Evolutionary conservation across 2,888 invertebrate genomes (phyloP).

Genomic region (Drosophila melanosoma): DNA sequence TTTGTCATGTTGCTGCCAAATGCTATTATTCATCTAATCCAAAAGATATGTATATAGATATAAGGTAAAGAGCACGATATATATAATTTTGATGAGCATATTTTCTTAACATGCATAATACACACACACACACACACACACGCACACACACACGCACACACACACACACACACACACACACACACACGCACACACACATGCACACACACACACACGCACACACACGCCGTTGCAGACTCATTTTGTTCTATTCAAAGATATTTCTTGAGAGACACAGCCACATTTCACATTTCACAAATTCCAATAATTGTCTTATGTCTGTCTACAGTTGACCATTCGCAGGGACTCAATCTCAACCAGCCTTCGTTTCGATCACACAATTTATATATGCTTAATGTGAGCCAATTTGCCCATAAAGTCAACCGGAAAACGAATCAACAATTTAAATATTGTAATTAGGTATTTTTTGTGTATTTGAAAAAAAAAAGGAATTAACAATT

Average conservation of each 20-base stretch:
- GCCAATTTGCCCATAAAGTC: neutral
- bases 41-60: constrained; percentile 31
- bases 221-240: constrained; percentile 35
- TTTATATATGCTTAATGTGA: neutral
- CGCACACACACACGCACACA: constrained; percentile 3
- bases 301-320: constrained; percentile 57
- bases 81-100: constrained; percentile 22
- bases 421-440: neutral
- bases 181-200: neutral
- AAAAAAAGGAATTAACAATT: neutral
- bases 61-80: constrained; percentile 24
- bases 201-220: constrained; percentile 4
- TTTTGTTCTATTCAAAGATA: constrained; percentile 47
- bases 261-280: constrained; percentile 29
- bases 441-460: neutral
- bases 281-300: constrained; percentile 54
- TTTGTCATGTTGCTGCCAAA: constrained; percentile 71
- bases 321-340: constrained; percentile 16
- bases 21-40: constrained; percentile 66
- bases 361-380: neutral
- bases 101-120: constrained; percentile 4
- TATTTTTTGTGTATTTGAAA: neutral
- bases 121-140: constrained; percentile 6
- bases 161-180: constrained; percentile 7
- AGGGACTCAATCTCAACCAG: neutral